Evolutionary conservation across 2,888 invertebrate species (phyloP).

Genomic region (Drosophila anomalata): DNA sequence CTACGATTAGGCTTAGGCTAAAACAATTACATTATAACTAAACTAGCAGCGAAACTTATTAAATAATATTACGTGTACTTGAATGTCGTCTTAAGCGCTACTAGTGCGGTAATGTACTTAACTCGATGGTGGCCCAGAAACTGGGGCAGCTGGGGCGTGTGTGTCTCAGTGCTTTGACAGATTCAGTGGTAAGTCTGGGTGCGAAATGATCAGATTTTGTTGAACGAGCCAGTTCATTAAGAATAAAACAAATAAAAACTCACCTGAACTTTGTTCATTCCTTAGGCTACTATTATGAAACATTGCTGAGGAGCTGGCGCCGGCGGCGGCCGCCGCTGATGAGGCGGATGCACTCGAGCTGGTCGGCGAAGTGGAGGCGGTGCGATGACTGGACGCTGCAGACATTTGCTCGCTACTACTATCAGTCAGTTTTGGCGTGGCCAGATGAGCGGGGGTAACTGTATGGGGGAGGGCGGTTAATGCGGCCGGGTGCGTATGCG

Average conservation of each 20-base stretch:
- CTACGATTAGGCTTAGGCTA: slow-evolving; percentile 60
- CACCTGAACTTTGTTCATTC: slow-evolving; percentile 84
- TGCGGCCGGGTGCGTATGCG: slow-evolving; percentile 60
- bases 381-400: slow-evolving; percentile 73
- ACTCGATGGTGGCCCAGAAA: slow-evolving; percentile 64
- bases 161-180: slow-evolving; percentile 90
- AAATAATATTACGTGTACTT: slow-evolving; percentile 58
- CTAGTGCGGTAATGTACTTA: slow-evolving; percentile 71
- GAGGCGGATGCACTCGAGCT: slow-evolving; percentile 59
- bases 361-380: slow-evolving; percentile 65
- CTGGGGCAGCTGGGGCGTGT: slow-evolving; percentile 53
- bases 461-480: slow-evolving; percentile 46
- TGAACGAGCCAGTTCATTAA: not conserved
- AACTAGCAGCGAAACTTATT: slow-evolving; percentile 67
- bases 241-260: no score
- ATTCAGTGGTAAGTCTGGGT: slow-evolving; percentile 95
- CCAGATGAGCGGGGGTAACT: slow-evolving; percentile 64
- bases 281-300: slow-evolving; percentile 83
- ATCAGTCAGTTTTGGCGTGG: slow-evolving; percentile 78
- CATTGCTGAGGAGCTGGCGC: slow-evolving; percentile 72
- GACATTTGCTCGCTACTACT: slow-evolving; percentile 72
- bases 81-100: slow-evolving; percentile 71
- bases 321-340: slow-evolving; percentile 55
- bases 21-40: slow-evolving; percentile 72
- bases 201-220: slow-evolving; percentile 33